phyloP scores from a whole-genome alignment of 2,888 invertebrate species.

The Thumatha senex region DNA sequence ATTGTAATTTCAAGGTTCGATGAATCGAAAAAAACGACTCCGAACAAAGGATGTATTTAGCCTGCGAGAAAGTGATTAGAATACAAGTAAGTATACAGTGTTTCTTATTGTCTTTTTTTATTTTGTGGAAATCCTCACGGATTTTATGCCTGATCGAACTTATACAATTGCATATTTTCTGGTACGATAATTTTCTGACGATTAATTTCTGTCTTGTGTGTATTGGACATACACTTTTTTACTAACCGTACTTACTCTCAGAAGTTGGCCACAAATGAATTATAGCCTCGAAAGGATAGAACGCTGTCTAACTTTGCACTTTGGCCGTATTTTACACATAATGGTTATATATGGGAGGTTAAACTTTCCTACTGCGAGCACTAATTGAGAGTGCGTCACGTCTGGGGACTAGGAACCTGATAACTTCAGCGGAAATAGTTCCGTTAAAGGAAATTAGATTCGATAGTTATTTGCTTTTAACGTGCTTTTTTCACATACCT shows the following conservation, averaged over 20 bases:
- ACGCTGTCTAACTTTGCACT: conserved; percentile 80
- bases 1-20: no score
- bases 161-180: no score
- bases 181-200: no score
- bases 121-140: no score
- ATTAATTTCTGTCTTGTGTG: no score
- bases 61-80: no score
- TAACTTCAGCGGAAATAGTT: conserved; percentile 38
- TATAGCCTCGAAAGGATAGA: conserved; percentile 78
- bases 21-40: no score
- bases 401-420: conserved; percentile 40
- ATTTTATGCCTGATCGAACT: no score
- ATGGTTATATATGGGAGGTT: conserved; percentile 76
- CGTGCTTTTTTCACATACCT: no score
- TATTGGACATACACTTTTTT: conserved; percentile 30
- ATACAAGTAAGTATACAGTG: no score
- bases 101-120: no score
- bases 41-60: no score
- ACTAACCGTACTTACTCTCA: conserved; percentile 61
- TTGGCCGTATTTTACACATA: conserved; percentile 79
- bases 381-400: conserved; percentile 77
- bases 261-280: conserved; percentile 77
- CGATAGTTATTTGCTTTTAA: conserved; percentile 1
- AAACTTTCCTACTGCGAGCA: conserved; percentile 65
- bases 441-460: conserved; percentile 42